Conservation (phyloP, 2,113 vertebrate species). For the Alectura lathami region DNA sequence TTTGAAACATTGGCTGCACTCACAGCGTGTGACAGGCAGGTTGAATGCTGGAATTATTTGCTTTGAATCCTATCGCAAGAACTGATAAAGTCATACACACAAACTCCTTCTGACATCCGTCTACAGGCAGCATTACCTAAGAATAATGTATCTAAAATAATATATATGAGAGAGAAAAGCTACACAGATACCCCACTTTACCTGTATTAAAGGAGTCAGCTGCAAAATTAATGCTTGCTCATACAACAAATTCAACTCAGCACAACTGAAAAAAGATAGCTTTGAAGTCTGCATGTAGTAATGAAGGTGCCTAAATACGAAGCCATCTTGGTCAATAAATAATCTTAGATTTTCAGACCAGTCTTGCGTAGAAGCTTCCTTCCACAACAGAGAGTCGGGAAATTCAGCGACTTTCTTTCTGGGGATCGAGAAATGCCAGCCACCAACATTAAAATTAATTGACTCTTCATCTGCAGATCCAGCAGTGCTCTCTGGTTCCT, state of each 20-base stretch:
- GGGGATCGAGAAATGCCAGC: conserved; percentile 73
- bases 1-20: neutral
- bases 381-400: conserved; percentile 70
- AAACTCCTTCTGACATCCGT: neutral
- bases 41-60: neutral
- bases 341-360: conserved; percentile 47
- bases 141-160: neutral
- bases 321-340: conserved; percentile 72
- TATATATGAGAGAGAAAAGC: neutral
- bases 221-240: conserved; percentile 70
- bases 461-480: conserved; percentile 24
- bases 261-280: conserved; percentile 59
- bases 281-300: conserved; percentile 71
- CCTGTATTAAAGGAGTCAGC: conserved; percentile 68
- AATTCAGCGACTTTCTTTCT: conserved; percentile 60
- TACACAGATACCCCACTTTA: neutral
- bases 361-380: conserved; percentile 54
- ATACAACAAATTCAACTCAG: conserved; percentile 65
- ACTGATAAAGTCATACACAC: neutral
- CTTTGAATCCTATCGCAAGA: neutral
- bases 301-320: conserved; percentile 72
- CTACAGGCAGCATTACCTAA: neutral
- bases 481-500: neutral
- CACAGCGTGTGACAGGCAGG: neutral
- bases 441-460: conserved; percentile 64